Base-by-base conservation (phyloP, 2,888 invertebrate species). In the Ornithoptera alexandrae region DNA sequence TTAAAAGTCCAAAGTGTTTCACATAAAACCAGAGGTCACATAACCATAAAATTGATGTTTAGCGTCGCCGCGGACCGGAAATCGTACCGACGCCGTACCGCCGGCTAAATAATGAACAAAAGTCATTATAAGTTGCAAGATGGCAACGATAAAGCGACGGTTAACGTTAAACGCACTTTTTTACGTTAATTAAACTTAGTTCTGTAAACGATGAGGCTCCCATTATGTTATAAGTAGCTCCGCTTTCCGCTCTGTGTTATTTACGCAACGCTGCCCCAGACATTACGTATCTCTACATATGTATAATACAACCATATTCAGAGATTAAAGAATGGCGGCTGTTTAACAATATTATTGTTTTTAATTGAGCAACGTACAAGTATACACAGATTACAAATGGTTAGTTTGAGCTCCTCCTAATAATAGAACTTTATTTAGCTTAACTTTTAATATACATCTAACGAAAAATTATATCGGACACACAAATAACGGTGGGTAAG, bases 151-250 rank as follows among this genome's bases (percentile, higher is more conserved):
- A 90, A 89, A 81, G 75, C 77, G 79, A 81, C 88, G 85, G 88
- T 87, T 89, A 87, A 83, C 87, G 85, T 91, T 46, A 91, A 91
- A 90, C 89, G 91, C 81, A 85, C 89, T 89, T 90, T 87, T 90
- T 91, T 89, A 92, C 91, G 88, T 91, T 92, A 92, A 92, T 92
- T 92, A 92, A 92, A 90, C 89, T 88, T 85, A 86, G 85, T 87
- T 89, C 85, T 87, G 87, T 90, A 91, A 91, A 91, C 88, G 87
- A 86, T 87, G 86, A 88, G 85, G 87, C 84, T 84, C 85, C 86
- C 84, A 87, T 91, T 90, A 77, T 74, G 72, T 73, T 82, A 86
- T 86, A 87, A 85, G 85, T 82, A 84, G 82, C 79, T 65, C 77
- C 76, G 70, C 75, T 72, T 76, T 67, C 77, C 74, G 76, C 81